A percentile compares a stretch with the other conserved stretches of the same genome.
phyloP scores from a whole-genome alignment of 2,113 vertebrate genomes.

The Oncorhynchus mykiss region DNA sequence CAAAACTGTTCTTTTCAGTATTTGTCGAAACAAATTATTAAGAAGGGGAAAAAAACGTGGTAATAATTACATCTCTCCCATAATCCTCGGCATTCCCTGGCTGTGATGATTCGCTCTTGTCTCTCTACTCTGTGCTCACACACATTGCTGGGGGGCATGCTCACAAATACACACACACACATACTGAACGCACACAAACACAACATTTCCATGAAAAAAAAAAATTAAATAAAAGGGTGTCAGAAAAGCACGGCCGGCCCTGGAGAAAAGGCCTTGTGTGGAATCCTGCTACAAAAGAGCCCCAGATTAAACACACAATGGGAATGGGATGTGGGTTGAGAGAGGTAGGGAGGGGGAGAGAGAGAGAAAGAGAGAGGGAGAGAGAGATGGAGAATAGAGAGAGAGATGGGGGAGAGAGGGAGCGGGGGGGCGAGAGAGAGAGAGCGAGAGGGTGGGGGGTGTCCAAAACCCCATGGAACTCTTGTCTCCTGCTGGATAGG shows the following conservation, averaged over 20 bases:
- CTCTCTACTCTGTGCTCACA: conserved; percentile 34
- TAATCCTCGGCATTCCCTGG: conserved; percentile 76
- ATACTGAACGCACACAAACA: conserved; percentile 45
- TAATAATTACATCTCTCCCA: conserved; percentile 76
- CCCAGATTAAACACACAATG: conserved; percentile 79
- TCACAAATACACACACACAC: conserved; percentile 56
- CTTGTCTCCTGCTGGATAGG: not conserved
- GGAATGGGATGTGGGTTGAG: conserved; percentile 70
- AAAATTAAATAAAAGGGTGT: conserved; percentile 67
- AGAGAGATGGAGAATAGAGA: conserved; percentile 13
- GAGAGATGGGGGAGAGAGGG: conserved; percentile 39
- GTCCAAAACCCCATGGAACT: not conserved
- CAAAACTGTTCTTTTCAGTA: conserved; percentile 67
- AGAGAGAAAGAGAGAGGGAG: conserved; percentile 19
- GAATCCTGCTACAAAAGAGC: conserved; percentile 77
- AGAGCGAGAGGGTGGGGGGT: conserved; percentile 3
- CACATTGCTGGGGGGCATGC: conserved; percentile 65
- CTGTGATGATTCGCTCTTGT: conserved; percentile 68
- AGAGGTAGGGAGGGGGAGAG: conserved; percentile 33
- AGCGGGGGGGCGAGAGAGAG: not conserved
- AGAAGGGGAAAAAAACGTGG: conserved; percentile 52
- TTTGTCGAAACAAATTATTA: conserved; percentile 55
- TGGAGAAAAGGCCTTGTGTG: conserved; percentile 71
- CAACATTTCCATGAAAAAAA: conserved; percentile 74
- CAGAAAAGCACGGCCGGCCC: conserved; percentile 66